Conservation (phyloP, 2,797 vertebrate species). For the Setipinna tenuifilis region DNA sequence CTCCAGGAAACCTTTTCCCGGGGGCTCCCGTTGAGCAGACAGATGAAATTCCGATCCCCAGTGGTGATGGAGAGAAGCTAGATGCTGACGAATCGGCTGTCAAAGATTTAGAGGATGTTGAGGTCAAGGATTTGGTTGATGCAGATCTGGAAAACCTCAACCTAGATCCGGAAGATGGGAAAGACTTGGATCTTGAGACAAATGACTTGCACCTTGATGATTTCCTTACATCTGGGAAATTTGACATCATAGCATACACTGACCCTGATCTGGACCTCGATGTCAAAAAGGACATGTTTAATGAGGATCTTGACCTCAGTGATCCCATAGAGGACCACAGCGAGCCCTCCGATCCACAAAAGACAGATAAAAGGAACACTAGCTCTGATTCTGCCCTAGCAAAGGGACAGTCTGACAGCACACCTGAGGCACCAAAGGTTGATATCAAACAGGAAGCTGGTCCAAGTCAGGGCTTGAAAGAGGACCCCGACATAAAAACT, state of each 20-base stretch:
- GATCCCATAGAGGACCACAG: constrained; percentile 90
- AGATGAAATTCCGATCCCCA: constrained; percentile 60
- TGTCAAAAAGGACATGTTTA: constrained; percentile 96
- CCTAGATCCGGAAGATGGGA: constrained; percentile 93
- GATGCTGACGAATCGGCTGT: constrained; percentile 93
- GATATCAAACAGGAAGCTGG: constrained; percentile 76
- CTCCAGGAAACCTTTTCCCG: constrained; percentile 70
- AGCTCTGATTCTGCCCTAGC: constrained; percentile 49
- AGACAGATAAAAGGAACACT: constrained; percentile 63
- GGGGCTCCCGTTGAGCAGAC: constrained; percentile 71
- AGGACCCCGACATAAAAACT: constrained; percentile 72
- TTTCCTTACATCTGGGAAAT: constrained; percentile 92
- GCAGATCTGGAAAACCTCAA: constrained; percentile 97
- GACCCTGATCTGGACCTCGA: constrained; percentile 93
- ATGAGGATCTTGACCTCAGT: constrained; percentile 91
- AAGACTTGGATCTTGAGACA: constrained; percentile 95
- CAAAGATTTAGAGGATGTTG: constrained; percentile 96
- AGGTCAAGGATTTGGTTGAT: constrained; percentile 97
- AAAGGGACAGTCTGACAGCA: constrained; percentile 73
- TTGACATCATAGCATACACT: constrained; percentile 98
- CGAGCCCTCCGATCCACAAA: constrained; percentile 73
- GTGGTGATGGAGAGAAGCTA: constrained; percentile 84
- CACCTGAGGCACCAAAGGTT: constrained; percentile 68
- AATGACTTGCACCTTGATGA: constrained; percentile 97
- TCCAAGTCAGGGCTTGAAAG: constrained; percentile 61